These are phyloP conservation scores for Trididemnum nubilum DNA, from an alignment of 23 tunicate genomes.

Conservation along the genomic window DNA sequence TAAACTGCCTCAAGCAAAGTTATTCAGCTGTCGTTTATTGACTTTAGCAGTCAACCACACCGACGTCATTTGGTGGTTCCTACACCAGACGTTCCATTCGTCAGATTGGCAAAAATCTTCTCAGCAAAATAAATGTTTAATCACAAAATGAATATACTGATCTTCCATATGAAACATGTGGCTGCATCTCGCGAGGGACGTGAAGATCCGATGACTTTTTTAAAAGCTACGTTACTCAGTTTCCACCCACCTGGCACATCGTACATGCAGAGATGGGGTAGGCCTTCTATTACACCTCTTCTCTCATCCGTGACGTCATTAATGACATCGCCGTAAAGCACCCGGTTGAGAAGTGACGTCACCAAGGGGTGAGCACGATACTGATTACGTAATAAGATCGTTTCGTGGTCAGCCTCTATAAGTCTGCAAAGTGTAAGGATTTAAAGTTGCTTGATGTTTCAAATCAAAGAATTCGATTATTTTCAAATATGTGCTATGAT, in stretches of 20 bases:
- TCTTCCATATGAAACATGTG: too few species aligned
- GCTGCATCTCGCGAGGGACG: too few species aligned
- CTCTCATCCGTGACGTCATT: background rate
- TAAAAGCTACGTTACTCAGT: background rate
- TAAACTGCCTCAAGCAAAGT: too few species aligned
- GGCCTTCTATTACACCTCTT: background rate
- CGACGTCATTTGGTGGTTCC: too few species aligned
- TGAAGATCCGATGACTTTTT: background rate
- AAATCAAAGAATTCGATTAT: too few species aligned
- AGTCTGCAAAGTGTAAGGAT: conserved; percentile 24
- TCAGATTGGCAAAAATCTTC: too few species aligned
- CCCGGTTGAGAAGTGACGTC: conserved; percentile 25
- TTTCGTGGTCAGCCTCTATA: conserved; percentile 10
- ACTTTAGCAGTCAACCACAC: too few species aligned
- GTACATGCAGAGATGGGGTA: conserved; percentile 24
- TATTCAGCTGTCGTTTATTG: too few species aligned
- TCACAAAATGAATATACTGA: too few species aligned
- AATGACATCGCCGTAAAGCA: conserved; percentile 32
- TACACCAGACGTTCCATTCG: too few species aligned
- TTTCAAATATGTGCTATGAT: too few species aligned
- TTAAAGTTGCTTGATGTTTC: background rate
- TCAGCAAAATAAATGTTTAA: too few species aligned
- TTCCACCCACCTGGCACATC: conserved; percentile 36
- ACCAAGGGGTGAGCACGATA: conserved; percentile 35
- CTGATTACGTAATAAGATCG: conserved; percentile 3